Percentiles rank a stretch among this genome's conserved stretches.
Conservation (phyloP, 2,888 invertebrate species). For the Dryomyza anilis region DNA sequence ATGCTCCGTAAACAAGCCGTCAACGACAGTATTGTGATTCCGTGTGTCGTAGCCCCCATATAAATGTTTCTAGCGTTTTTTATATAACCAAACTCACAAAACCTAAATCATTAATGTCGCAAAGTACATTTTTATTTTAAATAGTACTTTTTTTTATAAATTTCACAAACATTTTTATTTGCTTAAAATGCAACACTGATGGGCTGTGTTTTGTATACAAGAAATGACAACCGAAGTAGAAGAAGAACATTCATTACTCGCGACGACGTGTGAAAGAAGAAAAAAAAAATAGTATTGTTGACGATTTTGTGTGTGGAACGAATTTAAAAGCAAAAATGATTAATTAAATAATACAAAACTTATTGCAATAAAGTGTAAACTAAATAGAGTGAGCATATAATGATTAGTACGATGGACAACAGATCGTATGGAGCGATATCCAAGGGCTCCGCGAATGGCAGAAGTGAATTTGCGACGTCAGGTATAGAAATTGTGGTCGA, state of each 20-base stretch:
- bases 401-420: conserved; percentile 61
- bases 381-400: conserved; percentile 36
- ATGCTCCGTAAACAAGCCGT: too few relatives aligned
- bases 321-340: conserved; percentile 31
- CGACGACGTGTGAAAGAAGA: conserved; percentile 14
- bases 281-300: too few relatives aligned
- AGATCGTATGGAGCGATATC: conserved; percentile 59
- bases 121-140: background rate
- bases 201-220: conserved; percentile 37
- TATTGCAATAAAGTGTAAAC: conserved; percentile 8
- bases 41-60: too few relatives aligned
- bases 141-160: background rate
- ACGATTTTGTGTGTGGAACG: conserved; percentile 16
- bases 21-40: too few relatives aligned
- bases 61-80: too few relatives aligned
- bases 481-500: too few relatives aligned
- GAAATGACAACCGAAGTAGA: conserved; percentile 6
- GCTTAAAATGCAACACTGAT: background rate
- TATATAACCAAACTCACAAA: too few relatives aligned
- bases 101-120: too few relatives aligned
- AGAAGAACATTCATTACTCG: conserved; percentile 13
- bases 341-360: conserved; percentile 29
- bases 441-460: conserved; percentile 47
- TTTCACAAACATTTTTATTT: background rate
- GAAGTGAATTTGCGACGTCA: conserved; percentile 59